A percentile compares a stretch with the other conserved stretches of the same genome.
phyloP scores from a whole-genome alignment of 1,140 invertebrate genomes.

The Pteromalus puparum region DNA sequence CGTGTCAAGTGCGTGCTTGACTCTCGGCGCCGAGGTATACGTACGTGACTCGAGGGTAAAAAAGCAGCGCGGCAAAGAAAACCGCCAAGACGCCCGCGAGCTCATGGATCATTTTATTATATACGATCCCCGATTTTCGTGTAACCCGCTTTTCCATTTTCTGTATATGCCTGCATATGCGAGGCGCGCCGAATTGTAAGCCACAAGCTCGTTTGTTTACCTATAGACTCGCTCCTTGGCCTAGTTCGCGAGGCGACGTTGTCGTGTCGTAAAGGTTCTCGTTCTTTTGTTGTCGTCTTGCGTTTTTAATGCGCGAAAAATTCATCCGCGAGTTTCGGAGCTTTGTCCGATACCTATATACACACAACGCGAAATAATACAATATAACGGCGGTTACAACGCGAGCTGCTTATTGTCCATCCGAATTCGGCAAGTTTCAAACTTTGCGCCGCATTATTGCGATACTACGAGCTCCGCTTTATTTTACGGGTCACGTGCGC shows the following conservation, averaged over 20 bases:
- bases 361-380: not conserved
- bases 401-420: not conserved
- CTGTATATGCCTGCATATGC: not conserved
- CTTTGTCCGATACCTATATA: not conserved
- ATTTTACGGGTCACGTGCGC: not conserved
- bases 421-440: not conserved
- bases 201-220: not conserved
- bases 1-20: conserved; percentile 20
- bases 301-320: not conserved
- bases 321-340: not conserved
- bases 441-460: not conserved
- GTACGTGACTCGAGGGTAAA: conserved; percentile 32
- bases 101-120: not conserved
- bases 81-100: not conserved
- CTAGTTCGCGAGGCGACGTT: not conserved
- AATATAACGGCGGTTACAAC: not conserved
- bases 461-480: not conserved
- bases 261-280: not conserved
- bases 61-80: not conserved
- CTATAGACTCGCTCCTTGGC: not conserved
- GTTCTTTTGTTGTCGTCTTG: too few relatives aligned
- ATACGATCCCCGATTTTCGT: not conserved
- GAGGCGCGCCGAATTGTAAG: not conserved
- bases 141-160: not conserved
- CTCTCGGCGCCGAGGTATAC: not conserved